Evolutionary conservation across 2,113 vertebrate genomes (phyloP).

Genomic region (Elephas maximus): DNA sequence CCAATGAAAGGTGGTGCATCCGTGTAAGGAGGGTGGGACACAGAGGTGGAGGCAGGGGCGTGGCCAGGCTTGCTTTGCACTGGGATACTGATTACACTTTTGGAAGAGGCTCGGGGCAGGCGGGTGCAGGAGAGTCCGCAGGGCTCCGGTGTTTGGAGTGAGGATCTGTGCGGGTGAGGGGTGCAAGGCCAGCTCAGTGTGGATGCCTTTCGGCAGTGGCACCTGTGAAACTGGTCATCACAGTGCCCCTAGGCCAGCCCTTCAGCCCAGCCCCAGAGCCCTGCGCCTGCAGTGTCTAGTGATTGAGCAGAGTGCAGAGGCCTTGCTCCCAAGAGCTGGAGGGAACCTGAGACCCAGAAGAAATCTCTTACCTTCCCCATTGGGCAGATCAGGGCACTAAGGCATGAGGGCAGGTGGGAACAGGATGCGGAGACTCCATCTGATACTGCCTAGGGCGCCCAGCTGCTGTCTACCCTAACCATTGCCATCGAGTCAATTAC

Average conservation of each 20-base stretch:
- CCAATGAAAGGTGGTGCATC: background rate
- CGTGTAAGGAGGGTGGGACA: background rate
- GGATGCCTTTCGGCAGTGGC: background rate
- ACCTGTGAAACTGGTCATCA: no score
- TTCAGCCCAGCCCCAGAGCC: background rate
- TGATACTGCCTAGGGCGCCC: background rate
- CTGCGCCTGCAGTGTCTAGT: background rate
- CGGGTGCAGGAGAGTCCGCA: background rate
- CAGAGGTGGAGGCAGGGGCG: fast-evolving
- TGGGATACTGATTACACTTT: background rate
- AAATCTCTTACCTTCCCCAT: background rate
- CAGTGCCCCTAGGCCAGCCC: background rate
- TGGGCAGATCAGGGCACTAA: background rate
- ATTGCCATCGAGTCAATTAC: no score
- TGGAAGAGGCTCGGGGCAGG: background rate
- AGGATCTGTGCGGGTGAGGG: background rate
- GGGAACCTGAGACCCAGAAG: background rate
- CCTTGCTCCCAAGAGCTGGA: background rate
- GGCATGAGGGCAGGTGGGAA: background rate
- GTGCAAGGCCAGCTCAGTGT: background rate
- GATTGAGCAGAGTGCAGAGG: background rate
- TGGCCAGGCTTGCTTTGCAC: background rate
- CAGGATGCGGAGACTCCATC: background rate
- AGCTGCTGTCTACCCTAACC: background rate
- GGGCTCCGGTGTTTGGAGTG: background rate